Evolutionary conservation across 2,113 vertebrate species (phyloP).

Genomic region (Hydrochoerus hydrochaeris): DNA sequence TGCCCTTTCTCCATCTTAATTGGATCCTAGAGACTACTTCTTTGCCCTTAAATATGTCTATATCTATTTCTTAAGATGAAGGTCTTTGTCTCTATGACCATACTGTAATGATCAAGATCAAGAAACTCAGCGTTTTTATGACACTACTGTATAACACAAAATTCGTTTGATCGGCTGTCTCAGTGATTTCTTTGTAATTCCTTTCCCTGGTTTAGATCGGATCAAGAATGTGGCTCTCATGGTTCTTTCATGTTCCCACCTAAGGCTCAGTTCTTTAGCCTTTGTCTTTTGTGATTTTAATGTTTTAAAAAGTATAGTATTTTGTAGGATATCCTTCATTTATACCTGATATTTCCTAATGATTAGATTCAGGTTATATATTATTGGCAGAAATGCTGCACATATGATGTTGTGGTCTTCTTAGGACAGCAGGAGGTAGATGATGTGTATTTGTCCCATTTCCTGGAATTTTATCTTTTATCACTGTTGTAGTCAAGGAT

Average conservation of each 20-base stretch:
- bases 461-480: neutral
- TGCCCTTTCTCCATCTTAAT: neutral
- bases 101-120: neutral
- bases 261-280: neutral
- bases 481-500: neutral
- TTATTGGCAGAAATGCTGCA: neutral
- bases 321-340: conserved; percentile 2
- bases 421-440: neutral
- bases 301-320: neutral
- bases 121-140: neutral
- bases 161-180: neutral
- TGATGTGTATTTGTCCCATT: neutral
- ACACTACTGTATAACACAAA: neutral
- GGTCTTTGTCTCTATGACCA: neutral
- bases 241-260: neutral
- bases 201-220: neutral
- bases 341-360: neutral
- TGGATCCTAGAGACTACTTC: neutral
- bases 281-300: neutral
- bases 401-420: neutral
- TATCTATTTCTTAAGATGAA: neutral
- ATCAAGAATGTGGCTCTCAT: neutral
- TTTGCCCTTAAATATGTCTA: neutral
- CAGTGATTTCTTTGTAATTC: neutral
- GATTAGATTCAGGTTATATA: neutral